Evolutionary conservation across 1,140 invertebrate species (phyloP).

Genomic region (Drosophila ironensis): DNA sequence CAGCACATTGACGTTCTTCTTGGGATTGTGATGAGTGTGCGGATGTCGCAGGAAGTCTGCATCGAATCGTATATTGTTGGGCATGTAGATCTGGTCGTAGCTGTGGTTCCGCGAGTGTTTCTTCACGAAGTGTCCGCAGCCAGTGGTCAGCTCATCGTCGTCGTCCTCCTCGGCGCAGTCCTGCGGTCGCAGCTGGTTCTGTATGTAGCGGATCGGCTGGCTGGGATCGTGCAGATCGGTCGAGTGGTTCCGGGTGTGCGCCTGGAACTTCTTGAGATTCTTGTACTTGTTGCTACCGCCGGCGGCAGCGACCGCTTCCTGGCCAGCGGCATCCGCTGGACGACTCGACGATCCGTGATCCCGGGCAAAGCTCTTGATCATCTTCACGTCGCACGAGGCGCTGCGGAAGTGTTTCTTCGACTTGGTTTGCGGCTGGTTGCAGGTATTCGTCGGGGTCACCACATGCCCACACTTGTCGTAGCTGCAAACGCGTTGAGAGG

Average conservation of each 20-base stretch:
- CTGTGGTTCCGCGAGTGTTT: slow-evolving; percentile 81
- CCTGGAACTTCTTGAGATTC: slow-evolving; percentile 75
- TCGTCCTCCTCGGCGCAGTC: slow-evolving; percentile 72
- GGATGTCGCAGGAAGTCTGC: slow-evolving; percentile 73
- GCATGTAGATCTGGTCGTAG: slow-evolving; percentile 82
- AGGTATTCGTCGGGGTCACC: slow-evolving; percentile 33
- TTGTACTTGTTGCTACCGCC: slow-evolving; percentile 58
- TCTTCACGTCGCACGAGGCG: slow-evolving; percentile 80
- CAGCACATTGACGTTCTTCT: slow-evolving; percentile 77
- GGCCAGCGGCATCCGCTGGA: slow-evolving; percentile 26
- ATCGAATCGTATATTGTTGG: slow-evolving; percentile 81
- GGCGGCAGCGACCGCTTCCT: slow-evolving; percentile 30
- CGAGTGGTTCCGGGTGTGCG: slow-evolving; percentile 82
- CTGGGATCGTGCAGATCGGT: slow-evolving; percentile 72
- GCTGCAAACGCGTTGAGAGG: slow-evolving; percentile 8
- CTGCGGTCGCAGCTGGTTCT: slow-evolving; percentile 74
- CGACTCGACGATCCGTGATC: slow-evolving; percentile 62
- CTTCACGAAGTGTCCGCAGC: slow-evolving; percentile 77
- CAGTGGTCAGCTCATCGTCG: slow-evolving; percentile 73
- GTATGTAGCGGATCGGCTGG: slow-evolving; percentile 76
- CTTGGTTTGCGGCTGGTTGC: slow-evolving; percentile 68
- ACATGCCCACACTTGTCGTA: slow-evolving; percentile 78
- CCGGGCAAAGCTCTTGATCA: slow-evolving; percentile 78
- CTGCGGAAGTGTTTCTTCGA: slow-evolving; percentile 81
- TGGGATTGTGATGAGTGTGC: slow-evolving; percentile 61